Percentiles rank a stretch among this genome's conserved stretches.
Evolutionary conservation across 2,797 vertebrate species (phyloP).

Genomic region (Phoebastria nigripes): DNA sequence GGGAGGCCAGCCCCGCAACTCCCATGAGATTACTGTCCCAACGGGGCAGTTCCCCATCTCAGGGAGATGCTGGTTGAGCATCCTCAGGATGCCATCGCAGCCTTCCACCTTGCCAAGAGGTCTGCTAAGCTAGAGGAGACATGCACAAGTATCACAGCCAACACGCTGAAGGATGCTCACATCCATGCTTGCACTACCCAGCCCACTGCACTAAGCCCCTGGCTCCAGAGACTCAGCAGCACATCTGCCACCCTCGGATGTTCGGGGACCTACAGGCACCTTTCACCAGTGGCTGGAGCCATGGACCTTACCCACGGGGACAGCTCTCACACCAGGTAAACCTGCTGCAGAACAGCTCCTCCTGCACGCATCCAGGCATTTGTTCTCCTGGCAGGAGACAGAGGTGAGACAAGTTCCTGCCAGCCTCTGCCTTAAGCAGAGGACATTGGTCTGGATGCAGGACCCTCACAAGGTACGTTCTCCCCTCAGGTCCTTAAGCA

Average conservation of each 20-base stretch:
- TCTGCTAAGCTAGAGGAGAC: background rate
- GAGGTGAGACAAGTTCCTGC: accelerated
- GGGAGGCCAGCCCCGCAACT: background rate
- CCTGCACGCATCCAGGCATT: background rate
- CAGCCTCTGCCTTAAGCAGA: background rate
- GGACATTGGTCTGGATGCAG: background rate
- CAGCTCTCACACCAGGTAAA: background rate
- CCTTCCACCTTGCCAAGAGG: background rate
- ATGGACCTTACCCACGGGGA: background rate
- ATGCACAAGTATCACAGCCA: background rate
- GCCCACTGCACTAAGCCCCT: background rate
- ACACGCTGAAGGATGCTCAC: accelerated
- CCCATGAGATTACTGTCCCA: background rate
- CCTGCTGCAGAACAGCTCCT: background rate
- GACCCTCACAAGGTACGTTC: background rate
- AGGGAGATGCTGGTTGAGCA: background rate
- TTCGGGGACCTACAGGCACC: background rate
- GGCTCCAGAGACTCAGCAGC: background rate
- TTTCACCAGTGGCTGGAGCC: background rate
- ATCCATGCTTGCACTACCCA: accelerated
- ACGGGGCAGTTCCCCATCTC: accelerated
- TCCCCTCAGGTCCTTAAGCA: background rate
- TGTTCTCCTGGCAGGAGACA: background rate
- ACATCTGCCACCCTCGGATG: background rate
- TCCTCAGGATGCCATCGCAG: background rate